phyloP scores from a whole-genome alignment of 2,888 invertebrate species.

The Phyto melanocephala region DNA sequence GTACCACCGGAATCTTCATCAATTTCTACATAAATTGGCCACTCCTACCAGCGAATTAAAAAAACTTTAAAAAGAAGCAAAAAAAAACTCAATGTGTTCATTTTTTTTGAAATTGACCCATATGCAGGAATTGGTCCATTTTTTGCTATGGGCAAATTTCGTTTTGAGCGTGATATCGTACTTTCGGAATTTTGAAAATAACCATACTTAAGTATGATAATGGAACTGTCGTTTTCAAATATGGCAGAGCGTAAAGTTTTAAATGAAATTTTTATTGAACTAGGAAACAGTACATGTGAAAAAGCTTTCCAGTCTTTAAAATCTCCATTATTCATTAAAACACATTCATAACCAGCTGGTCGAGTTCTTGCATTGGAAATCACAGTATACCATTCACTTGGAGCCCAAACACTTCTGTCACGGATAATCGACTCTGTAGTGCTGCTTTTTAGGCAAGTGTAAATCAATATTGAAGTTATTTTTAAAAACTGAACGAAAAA shows the following conservation, averaged over 20 bases:
- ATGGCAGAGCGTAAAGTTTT: slow-evolving; percentile 4
- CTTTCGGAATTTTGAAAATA: slow-evolving; percentile 15
- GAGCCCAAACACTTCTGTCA: no score
- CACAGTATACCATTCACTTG: no score
- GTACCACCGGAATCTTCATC: no score
- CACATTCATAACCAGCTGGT: slow-evolving; percentile 5
- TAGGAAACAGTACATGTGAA: slow-evolving; percentile 1
- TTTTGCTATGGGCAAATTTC: slow-evolving; percentile 11
- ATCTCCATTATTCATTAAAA: not conserved
- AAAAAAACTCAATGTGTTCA: no score
- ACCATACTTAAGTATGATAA: slow-evolving; percentile 7
- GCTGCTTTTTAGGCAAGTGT: slow-evolving; percentile 17
- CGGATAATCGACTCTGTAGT: no score
- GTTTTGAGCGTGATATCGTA: slow-evolving; percentile 21
- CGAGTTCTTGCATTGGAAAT: slow-evolving; percentile 35
- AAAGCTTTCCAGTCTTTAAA: slow-evolving; percentile 5
- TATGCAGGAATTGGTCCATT: no score
- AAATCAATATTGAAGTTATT: slow-evolving; percentile 8
- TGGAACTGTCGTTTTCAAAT: not conserved
- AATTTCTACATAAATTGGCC: no score
- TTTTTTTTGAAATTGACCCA: no score
- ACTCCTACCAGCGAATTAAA: no score
- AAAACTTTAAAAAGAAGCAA: no score
- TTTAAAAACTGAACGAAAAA: slow-evolving; percentile 20
- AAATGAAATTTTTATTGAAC: not conserved